Conservation (phyloP, 2,113 vertebrate genomes). For the Emydocephalus ijimae region DNA sequence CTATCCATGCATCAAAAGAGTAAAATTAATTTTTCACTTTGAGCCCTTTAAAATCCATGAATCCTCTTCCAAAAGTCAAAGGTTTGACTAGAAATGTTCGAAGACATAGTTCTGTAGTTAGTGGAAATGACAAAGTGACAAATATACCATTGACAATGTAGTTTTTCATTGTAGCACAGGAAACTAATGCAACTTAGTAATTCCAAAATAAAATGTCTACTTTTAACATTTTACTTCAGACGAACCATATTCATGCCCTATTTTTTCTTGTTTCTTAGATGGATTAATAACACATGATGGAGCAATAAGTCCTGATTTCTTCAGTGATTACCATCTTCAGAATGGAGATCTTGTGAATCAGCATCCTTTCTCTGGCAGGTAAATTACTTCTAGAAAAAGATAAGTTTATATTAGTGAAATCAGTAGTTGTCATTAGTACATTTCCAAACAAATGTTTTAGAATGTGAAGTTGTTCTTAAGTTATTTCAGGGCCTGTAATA, state of each 20-base stretch:
- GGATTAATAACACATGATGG: slow-evolving; percentile 86
- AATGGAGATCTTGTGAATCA: slow-evolving; percentile 84
- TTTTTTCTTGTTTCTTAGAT: slow-evolving; percentile 69
- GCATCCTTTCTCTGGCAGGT: slow-evolving; percentile 79
- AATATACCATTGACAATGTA: background rate
- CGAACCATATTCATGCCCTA: background rate
- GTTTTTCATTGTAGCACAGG: background rate
- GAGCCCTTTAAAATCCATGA: background rate
- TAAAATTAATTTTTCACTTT: background rate
- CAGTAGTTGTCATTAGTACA: background rate
- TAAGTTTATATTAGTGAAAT: background rate
- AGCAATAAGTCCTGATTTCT: slow-evolving; percentile 86
- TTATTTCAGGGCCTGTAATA: background rate
- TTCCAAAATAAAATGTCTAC: background rate
- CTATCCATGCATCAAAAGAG: background rate
- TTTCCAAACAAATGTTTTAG: slow-evolving; percentile 29
- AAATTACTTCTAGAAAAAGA: slow-evolving; percentile 37
- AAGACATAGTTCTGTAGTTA: background rate
- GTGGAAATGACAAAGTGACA: background rate
- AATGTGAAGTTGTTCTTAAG: background rate
- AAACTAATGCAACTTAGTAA: background rate
- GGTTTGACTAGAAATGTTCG: background rate
- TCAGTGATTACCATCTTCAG: slow-evolving; percentile 80
- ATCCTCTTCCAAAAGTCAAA: background rate
- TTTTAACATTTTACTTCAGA: background rate